Evolutionary conservation across 2,113 vertebrate species (phyloP).

Genomic region (Uropsilus gracilis): DNA sequence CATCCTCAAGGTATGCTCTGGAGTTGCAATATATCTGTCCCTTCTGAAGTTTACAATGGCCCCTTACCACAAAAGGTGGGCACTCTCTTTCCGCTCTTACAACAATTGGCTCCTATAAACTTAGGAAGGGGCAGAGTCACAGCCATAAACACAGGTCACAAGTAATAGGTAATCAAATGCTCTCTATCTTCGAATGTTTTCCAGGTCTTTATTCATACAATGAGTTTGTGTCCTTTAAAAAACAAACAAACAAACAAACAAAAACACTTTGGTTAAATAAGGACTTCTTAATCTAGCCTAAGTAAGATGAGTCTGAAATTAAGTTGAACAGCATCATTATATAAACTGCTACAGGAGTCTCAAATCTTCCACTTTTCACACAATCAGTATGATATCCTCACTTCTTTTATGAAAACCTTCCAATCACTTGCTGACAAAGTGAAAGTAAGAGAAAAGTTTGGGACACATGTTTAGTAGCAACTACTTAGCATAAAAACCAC

Average conservation of each 20-base stretch:
- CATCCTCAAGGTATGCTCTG: conserved; percentile 54
- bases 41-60: conserved; percentile 65
- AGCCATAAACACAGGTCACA: conserved; percentile 72
- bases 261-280: conserved; percentile 53
- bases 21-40: conserved; percentile 51
- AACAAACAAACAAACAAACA: too few species aligned
- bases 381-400: not conserved
- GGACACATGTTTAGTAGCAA: conserved; percentile 32
- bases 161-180: conserved; percentile 56
- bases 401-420: conserved; percentile 48
- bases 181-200: conserved; percentile 64
- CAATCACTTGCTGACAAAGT: not conserved
- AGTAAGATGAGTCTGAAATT: conserved; percentile 48
- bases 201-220: conserved; percentile 45
- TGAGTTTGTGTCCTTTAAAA: too few species aligned
- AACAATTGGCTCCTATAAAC: conserved; percentile 78
- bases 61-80: conserved; percentile 65
- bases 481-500: conserved; percentile 31
- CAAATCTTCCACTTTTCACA: conserved; percentile 31
- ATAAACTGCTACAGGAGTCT: not conserved
- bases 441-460: conserved; percentile 17
- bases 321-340: conserved; percentile 21
- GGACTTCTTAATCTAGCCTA: conserved; percentile 38
- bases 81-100: conserved; percentile 62
- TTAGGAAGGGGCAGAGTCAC: conserved; percentile 70